Percentiles rank a stretch among this genome's conserved stretches.
Conservation (phyloP, 2,113 vertebrate genomes). For the Sander lucioperca region DNA sequence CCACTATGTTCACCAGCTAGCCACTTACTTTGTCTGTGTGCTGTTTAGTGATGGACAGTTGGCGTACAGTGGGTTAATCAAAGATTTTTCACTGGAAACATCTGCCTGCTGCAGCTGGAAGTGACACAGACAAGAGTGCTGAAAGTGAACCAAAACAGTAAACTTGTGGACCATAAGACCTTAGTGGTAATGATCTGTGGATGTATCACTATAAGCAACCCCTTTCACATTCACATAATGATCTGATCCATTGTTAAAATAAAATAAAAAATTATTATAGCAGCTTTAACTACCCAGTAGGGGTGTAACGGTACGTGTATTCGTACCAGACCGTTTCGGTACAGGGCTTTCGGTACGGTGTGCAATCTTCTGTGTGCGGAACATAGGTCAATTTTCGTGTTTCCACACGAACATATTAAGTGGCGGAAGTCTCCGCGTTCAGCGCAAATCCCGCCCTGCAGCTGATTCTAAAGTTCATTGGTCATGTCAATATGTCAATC, state of each 20-base stretch:
- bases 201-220: background rate
- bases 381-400: no score
- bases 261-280: background rate
- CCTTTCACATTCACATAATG: background rate
- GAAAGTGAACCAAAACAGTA: background rate
- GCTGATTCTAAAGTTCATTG: no score
- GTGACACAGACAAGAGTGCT: background rate
- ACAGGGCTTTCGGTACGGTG: no score
- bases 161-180: background rate
- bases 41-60: background rate
- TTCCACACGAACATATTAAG: no score
- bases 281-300: constrained; percentile 3
- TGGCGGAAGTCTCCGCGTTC: no score
- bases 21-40: background rate
- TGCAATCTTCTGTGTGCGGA: no score
- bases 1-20: background rate
- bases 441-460: no score
- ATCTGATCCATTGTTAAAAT: constrained; percentile 1
- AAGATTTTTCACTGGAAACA: constrained; percentile 25
- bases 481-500: no score
- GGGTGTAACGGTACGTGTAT: no score
- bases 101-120: constrained; percentile 14
- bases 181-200: background rate
- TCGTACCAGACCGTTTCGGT: no score
- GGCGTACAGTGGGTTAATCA: constrained; percentile 13